Evolutionary conservation across 1,140 invertebrate species (phyloP), one percentile per base, ranked within the genome.

Genomic region (Micrasema minimum): DNA sequence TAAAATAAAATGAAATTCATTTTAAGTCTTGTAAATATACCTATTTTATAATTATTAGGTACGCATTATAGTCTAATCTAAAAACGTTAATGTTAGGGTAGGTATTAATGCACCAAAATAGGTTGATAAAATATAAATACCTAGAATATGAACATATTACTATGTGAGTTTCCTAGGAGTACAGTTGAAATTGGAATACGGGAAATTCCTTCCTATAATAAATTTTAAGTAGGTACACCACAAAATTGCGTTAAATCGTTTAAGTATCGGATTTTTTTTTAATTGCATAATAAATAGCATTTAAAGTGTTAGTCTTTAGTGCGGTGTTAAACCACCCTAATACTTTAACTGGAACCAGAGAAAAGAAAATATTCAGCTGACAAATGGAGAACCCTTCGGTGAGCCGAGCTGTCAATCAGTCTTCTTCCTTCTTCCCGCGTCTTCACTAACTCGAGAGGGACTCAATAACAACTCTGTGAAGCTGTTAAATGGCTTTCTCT

Each of bases 371-470:
- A 66, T 43, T 53, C 1, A n/a, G 14, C 46, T 72, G 70, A 72
- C 70, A 72, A 72, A 72, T 72, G 64, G 55, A 72, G 35, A 71
- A 50, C 61, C 50, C 69, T 64, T 65, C 59, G 20, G 16, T 50
- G 50, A 26, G 61, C 45, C 35, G 3, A 41, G 37, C 64, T 72
- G 70, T 66, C 70, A 72, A 72, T 67, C 70, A 72, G 70, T 22
- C 11, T 41, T 55, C 18, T 43, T 12, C 11, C 23, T 55, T 22
- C 4, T 20, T 14, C 66, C n/a, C 35, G 2, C 20, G 10, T 11
- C 38, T 12, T 50, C 45, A 18, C 41, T 23, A 57, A 48, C 16
- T 26, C n/a, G 38, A 43, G 48, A 41, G 31, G 6, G 12, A 50
- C 35, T 35, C 20, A 38, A 41, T 14, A 66, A n/a, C n/a, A n/a